Base-by-base conservation (phyloP, 2,113 vertebrate species). In the Hemibagrus wyckioides region DNA sequence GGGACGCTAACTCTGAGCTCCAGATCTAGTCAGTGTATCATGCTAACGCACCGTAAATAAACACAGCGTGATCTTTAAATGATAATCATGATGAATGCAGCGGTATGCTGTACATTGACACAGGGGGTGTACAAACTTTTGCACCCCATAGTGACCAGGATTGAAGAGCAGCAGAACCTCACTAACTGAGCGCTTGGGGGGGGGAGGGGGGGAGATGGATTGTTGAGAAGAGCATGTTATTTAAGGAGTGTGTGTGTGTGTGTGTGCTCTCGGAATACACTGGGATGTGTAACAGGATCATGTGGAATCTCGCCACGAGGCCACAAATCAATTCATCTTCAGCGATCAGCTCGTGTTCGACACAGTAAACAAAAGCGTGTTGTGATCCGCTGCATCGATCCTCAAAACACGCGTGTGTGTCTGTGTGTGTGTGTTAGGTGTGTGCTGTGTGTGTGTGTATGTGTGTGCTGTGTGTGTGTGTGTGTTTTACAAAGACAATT, bases 221-320 rank as follows among this genome's bases (percentile, higher is more conserved):
- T 73, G 69, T 39, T 33, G 30, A 19, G 65, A 36, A 36, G 33
- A 10, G 6, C 2, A 4, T 33, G 33, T 69, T 30, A 30, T 30
- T 30, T 65, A 36, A 21, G 21, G 69, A 23, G 41, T 65, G 50
- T 85, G 76, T 91, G 90, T 61, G 54, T 88, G 89, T 77, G 50
- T 14, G 82, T 15, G 73, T 36, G 30, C 65, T 6, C 67, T 67
- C 77, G 1, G 52, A 83, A 77, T 85, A 67, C 84, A 83, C 80
- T 83, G 57, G n/a, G 39, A 82, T n/a, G 57, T 89, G 83, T 89
- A 89, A 89, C 84, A 82, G 23, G 79, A 88, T 88, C 83, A 25
- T 82, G 89, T 80, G 86, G 86, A 85, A 75, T 90, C 79, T 65
- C 61, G 14, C 76, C 23, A 75, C 15, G 41, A 39, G 30, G 56